Base-by-base conservation (phyloP, 1,140 invertebrate genomes). In the Stegodyphus dumicola region DNA sequence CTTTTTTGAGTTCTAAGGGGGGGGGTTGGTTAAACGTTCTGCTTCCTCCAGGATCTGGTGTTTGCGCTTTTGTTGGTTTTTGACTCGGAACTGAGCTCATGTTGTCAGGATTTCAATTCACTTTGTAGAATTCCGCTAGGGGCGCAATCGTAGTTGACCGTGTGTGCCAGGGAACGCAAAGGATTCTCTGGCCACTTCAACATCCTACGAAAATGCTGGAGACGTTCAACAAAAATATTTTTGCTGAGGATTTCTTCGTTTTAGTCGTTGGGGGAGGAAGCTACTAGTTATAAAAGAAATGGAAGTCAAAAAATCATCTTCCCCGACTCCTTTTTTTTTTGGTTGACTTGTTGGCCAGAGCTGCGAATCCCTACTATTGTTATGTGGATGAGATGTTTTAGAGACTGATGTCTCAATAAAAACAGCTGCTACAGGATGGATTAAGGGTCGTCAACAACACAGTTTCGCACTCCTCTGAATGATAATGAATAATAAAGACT, bases 61-160 rank as follows among this genome's bases (percentile, higher is more conserved):
- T 83, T 83, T 83, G 53, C 75, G 49, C 80, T 69, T 67, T 67
- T 69, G 15, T 79, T 79, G 15, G 15, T 48, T 74, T 74, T 83
- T 75, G 60, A 75, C 56, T 65, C 49, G 70, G 17, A 60, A 60
- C 56, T 60, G 56, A 60, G 56, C 15, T 60, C 33, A 33, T 33
- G 33, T 33, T 33, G 33, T 48, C 15, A 6, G 7, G 7, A 53
- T 76, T 76, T 64, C 74, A 60, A 33, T 15, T 48, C 70, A 17
- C 15, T 73, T 73, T 73, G 67, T 48, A 48, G 67, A 69, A 48
- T 33, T 69, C 11, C 49, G 70, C 70, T 52, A 11, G 49, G 3
- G 49, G 70, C 70, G 9, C 9, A 7, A 5, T n/a, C 15, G 70
- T 48, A 52, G 49, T 51, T n/a, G 74, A 7, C 74, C 15, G 56